Base-by-base conservation (phyloP, 2,888 invertebrate genomes). In the Trichogramma dendrolimi region DNA sequence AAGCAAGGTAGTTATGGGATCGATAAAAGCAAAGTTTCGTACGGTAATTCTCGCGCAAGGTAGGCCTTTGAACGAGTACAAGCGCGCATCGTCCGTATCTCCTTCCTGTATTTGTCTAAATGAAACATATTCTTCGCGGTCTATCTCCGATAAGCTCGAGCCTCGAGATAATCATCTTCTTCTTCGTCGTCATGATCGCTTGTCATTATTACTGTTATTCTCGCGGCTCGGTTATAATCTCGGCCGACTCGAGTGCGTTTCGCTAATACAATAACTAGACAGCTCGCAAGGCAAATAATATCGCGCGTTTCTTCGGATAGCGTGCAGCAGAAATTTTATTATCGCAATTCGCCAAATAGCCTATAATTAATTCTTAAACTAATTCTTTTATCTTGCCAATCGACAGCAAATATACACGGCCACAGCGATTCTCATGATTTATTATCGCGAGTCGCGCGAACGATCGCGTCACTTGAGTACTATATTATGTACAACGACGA, bases 291-390 rank as follows among this genome's bases (percentile, higher is more conserved):
- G 14, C 52, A 5, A 40, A 48, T 48, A 48, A 48, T 40, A 39
- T 47, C n/a, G 39, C 51, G 40, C 52, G 52, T 8, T 5, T 5
- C 52, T 8, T 4, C 41, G n/a, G 52, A 52, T n/a, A 40, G 52
- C 40, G 11, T 11, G 6, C 10, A 39, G 10, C 6, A n/a, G 40
- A 14, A 6, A 11, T 52, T 52, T 44, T 54, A 56, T 59, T 63
- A 40, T 43, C 27, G 54, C 58, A 58, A 58, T 54, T 27, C 53
- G 4, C 41, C 48, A 6, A 47, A 63, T 59, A 47, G 41, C 6
- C 42, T 48, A 48, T 48, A 52, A 61, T 61, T 61, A 61, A 64
- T 61, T 64, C 27, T 55, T 10, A n/a, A 49, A 58, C 58, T 64
- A 61, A 64, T 61, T 61, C 61, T 53, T 61, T 64, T 61, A 63